These are phyloP conservation scores for Halcyon smyrnensis DNA, from an alignment of 2,797 vertebrate species.

Conservation along the genomic window DNA sequence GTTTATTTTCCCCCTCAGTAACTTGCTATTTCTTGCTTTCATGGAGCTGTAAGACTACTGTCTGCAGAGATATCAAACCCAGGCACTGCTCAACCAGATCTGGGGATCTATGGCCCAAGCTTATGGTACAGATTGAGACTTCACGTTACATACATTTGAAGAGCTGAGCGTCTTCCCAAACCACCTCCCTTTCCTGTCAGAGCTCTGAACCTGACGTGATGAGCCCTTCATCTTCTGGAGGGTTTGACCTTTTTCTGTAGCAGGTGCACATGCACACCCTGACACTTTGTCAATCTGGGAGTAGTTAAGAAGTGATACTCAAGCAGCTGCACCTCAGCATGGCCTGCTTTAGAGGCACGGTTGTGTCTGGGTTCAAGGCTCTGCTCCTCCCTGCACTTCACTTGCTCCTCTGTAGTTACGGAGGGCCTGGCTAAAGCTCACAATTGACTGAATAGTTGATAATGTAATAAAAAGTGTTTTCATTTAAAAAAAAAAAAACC, in stretches of 20 bases:
- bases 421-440: background rate
- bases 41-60: background rate
- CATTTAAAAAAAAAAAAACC: background rate
- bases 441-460: background rate
- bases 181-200: background rate
- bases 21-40: background rate
- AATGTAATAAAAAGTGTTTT: background rate
- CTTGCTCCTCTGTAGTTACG: background rate
- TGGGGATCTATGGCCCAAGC: background rate
- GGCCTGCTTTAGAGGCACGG: background rate
- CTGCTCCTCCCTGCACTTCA: background rate
- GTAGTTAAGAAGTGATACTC: background rate
- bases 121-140: background rate
- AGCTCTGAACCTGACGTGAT: background rate
- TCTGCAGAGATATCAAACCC: background rate
- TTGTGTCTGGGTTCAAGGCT: background rate
- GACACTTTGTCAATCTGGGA: rapidly evolving
- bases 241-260: background rate
- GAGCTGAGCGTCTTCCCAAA: background rate
- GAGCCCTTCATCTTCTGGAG: background rate
- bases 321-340: background rate
- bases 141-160: rapidly evolving
- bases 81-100: background rate
- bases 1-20: background rate
- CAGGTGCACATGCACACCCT: rapidly evolving